Evolutionary conservation across 1,140 invertebrate genomes (phyloP).

Genomic region (Rhopalosiphum maidis): DNA sequence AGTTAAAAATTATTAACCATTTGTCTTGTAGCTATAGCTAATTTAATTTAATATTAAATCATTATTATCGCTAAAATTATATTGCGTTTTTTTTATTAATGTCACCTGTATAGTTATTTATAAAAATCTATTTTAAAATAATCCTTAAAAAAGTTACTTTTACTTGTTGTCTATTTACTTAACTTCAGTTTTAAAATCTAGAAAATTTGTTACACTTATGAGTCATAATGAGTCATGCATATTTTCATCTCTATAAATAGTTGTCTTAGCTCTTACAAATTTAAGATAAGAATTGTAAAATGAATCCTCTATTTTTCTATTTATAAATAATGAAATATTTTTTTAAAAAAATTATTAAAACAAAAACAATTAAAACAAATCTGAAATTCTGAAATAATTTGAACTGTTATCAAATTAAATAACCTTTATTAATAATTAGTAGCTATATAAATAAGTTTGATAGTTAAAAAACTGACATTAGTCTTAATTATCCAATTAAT

Average conservation of each 20-base stretch:
- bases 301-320: not conserved
- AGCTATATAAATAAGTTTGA: not conserved
- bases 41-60: no score
- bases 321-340: not conserved
- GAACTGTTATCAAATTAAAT: not conserved
- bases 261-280: not conserved
- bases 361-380: not conserved
- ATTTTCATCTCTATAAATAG: not conserved
- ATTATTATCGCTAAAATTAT: not conserved
- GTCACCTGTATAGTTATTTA: no score
- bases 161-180: not conserved
- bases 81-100: not conserved
- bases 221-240: conserved; percentile 22
- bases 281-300: not conserved
- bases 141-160: not conserved
- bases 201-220: not conserved
- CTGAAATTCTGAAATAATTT: not conserved
- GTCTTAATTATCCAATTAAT: not conserved
- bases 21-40: not conserved
- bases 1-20: not conserved
- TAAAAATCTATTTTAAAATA: not conserved
- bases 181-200: not conserved
- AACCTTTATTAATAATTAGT: conserved; percentile 8
- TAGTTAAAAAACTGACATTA: not conserved
- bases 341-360: not conserved